Percentiles rank a stretch among this genome's conserved stretches.
Evolutionary conservation across 2,888 invertebrate species (phyloP).

Genomic region (Lasioglossum figueresi): DNA sequence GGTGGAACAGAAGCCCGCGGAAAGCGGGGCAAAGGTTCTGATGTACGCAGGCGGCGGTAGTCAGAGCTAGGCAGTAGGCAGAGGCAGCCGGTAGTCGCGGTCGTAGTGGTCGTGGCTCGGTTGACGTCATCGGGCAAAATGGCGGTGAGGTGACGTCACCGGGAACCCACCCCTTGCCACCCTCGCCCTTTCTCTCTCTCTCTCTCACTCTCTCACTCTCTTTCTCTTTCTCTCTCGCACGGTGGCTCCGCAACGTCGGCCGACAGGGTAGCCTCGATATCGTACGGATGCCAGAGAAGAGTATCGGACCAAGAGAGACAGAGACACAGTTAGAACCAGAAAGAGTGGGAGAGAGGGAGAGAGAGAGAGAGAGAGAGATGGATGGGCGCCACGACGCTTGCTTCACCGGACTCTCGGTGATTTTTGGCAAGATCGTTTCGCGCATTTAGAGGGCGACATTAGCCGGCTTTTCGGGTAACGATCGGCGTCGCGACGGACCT

Average conservation of each 20-base stretch:
- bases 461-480: conserved; percentile 63
- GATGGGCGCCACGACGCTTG: conserved; percentile 61
- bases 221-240: background rate
- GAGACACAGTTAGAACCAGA: background rate
- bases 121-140: conserved; percentile 85
- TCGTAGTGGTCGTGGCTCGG: conserved; percentile 70
- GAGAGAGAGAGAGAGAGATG: conserved; percentile 20
- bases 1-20: conserved; percentile 9
- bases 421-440: conserved; percentile 65
- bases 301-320: background rate
- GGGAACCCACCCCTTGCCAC: conserved; percentile 43
- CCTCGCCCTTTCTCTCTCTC: conserved; percentile 34
- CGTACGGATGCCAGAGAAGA: conserved; percentile 45
- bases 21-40: conserved; percentile 1
- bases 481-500: conserved; percentile 50
- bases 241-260: conserved; percentile 60
- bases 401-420: conserved; percentile 44
- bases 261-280: conserved; percentile 55
- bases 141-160: conserved; percentile 84
- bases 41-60: conserved; percentile 46
- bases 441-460: conserved; percentile 60
- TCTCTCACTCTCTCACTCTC: background rate
- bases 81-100: conserved; percentile 49
- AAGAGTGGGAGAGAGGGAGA: background rate
- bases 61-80: conserved; percentile 15